Evolutionary conservation across 30 jellyfish, hydroid and myxozoan genomes (phyloP).

Genomic region (Mastigias papua): DNA sequence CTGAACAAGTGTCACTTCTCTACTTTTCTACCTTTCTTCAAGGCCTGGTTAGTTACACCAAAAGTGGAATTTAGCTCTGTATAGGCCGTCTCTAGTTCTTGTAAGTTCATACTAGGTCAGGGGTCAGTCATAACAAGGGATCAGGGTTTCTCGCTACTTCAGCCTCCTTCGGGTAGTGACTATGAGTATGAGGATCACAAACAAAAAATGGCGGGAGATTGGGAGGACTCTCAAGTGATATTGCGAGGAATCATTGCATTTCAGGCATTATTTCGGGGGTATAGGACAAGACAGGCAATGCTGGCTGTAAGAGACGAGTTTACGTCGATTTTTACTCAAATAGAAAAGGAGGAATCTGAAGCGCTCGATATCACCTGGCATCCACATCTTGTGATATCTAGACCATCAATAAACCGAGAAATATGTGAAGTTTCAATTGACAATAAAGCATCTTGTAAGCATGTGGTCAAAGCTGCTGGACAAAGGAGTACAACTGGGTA

Average conservation of each 20-base stretch:
- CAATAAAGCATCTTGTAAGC: not conserved
- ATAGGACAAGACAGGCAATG: slow-evolving; percentile 40
- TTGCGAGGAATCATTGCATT: slow-evolving; percentile 21
- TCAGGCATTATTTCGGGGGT: slow-evolving; percentile 71
- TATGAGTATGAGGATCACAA: too few species aligned
- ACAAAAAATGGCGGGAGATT: slow-evolving; percentile 57
- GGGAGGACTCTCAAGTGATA: not conserved
- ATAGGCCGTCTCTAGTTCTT: too few species aligned
- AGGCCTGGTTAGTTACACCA: too few species aligned
- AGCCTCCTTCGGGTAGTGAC: not conserved
- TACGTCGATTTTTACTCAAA: slow-evolving; percentile 20
- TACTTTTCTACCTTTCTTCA: too few species aligned
- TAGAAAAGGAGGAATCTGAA: slow-evolving; percentile 27
- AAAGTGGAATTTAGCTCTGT: too few species aligned
- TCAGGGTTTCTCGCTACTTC: too few species aligned
- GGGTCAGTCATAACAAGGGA: too few species aligned
- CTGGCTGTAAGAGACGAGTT: slow-evolving; percentile 39
- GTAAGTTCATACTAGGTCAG: too few species aligned
- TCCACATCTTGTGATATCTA: not conserved
- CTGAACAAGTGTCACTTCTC: too few species aligned
- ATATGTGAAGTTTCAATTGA: not conserved
- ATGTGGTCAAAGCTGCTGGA: not conserved
- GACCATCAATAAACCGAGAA: slow-evolving; percentile 11
- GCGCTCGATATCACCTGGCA: not conserved
- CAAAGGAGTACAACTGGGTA: not conserved